A percentile compares a stretch with the other conserved stretches of the same genome.
phyloP scores from a whole-genome alignment of 2,797 vertebrate genomes.

The Ibycter americanus region DNA sequence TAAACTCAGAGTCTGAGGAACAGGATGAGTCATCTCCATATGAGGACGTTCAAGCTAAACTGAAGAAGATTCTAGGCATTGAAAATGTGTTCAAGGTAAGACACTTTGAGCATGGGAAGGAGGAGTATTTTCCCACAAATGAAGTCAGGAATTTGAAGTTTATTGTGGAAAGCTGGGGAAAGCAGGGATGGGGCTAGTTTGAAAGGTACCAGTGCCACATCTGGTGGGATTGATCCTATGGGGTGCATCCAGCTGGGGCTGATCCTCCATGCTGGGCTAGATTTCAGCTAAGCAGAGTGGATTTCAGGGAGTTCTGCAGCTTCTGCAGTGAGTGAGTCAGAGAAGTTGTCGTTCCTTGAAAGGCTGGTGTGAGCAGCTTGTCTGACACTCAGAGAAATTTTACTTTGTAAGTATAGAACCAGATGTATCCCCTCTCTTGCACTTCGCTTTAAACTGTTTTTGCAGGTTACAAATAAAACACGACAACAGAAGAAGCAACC shows the following conservation, averaged over 20 bases:
- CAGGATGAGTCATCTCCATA: neutral
- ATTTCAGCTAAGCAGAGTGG: neutral
- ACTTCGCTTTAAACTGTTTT: neutral
- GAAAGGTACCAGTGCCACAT: neutral
- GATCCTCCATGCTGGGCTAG: neutral
- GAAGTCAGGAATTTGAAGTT: neutral
- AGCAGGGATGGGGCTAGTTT: neutral
- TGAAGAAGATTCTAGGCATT: conserved; percentile 78
- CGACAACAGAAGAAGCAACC: neutral
- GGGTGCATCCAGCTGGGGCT: neutral
- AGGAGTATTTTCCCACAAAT: neutral
- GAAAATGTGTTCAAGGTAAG: conserved; percentile 50
- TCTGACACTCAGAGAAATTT: neutral
- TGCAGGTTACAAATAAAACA: conserved; percentile 53
- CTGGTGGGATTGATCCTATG: neutral
- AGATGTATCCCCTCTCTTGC: neutral
- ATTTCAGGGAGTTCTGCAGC: neutral
- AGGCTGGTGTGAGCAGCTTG: neutral
- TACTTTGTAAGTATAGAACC: neutral
- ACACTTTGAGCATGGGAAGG: neutral
- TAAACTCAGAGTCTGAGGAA: conserved; percentile 37
- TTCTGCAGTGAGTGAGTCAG: neutral
- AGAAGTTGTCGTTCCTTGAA: neutral
- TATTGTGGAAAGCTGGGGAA: neutral
- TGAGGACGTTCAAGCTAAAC: conserved; percentile 68